Evolutionary conservation across 2,888 invertebrate genomes (phyloP).

Genomic region (Falcaria lacertinaria): DNA sequence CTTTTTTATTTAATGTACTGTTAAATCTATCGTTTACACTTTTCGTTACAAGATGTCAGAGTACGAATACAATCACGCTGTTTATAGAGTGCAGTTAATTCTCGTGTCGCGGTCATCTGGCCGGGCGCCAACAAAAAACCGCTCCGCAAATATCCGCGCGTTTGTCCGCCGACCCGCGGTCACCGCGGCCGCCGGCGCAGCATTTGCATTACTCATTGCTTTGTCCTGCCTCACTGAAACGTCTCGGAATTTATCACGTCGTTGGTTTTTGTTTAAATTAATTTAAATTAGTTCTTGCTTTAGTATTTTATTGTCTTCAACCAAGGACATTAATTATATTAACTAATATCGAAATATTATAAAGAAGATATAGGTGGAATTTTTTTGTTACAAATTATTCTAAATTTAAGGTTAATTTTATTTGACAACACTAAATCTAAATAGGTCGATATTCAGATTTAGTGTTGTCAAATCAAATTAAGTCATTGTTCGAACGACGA

Average conservation of each 20-base stretch:
- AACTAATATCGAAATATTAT: no score
- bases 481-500: no score
- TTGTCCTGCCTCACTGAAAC: constrained; percentile 15
- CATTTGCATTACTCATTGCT: constrained; percentile 30
- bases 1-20: no score
- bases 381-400: no score
- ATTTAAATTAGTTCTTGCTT: constrained; percentile 13
- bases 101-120: constrained; percentile 47
- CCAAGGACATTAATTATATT: no score
- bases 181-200: constrained; percentile 18
- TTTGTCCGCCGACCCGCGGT: constrained; percentile 30
- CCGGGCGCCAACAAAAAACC: constrained; percentile 48
- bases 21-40: not conserved
- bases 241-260: constrained; percentile 11
- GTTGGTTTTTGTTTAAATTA: constrained; percentile 7
- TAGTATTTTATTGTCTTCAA: no score
- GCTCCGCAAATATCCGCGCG: constrained; percentile 37
- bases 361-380: no score
- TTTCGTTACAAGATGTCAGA: not conserved
- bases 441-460: no score
- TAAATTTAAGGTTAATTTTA: no score
- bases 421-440: no score
- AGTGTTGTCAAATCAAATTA: no score
- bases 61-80: constrained; percentile 18
- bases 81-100: constrained; percentile 22